Percentiles rank a stretch among this genome's conserved stretches.
phyloP scores from a whole-genome alignment of 2,797 vertebrate genomes.

The Lerista edwardsae region DNA sequence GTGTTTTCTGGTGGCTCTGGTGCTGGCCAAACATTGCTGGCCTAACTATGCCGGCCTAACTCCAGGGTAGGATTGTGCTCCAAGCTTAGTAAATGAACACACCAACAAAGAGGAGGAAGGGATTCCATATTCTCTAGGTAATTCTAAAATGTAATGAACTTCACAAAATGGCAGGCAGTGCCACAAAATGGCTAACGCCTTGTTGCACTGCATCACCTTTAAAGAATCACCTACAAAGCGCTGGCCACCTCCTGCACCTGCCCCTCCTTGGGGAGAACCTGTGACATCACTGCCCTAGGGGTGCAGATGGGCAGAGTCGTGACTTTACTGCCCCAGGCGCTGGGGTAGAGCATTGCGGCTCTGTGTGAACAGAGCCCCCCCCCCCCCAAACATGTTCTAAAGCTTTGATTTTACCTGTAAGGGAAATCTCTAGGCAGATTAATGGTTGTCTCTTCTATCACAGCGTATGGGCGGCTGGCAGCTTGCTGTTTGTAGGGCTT shows the following conservation, averaged over 20 bases:
- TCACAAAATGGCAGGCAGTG: neutral
- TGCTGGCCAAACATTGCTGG: too few relatives aligned
- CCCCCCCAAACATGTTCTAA: neutral
- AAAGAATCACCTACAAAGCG: neutral
- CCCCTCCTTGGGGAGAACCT: too few relatives aligned
- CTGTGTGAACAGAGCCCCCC: too few relatives aligned
- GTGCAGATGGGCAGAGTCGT: too few relatives aligned
- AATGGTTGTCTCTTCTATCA: conserved; percentile 11
- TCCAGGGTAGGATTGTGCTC: too few relatives aligned
- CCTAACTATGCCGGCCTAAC: too few relatives aligned
- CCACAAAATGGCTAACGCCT: neutral
- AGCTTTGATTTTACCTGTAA: conserved; percentile 12
- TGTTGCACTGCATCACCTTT: neutral
- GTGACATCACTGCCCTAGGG: too few relatives aligned
- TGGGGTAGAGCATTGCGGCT: too few relatives aligned
- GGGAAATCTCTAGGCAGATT: conserved; percentile 2
- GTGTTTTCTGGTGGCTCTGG: too few relatives aligned
- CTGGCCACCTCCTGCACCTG: too few relatives aligned
- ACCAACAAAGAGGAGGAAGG: neutral
- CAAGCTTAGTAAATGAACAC: neutral
- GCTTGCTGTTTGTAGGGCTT: conserved; percentile 2
- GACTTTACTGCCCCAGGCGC: too few relatives aligned
- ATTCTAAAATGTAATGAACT: neutral
- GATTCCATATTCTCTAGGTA: neutral
- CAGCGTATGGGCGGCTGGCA: fast-evolving